Evolutionary conservation across 2,888 invertebrate species (phyloP).

Genomic region (Dryobota labecula): DNA sequence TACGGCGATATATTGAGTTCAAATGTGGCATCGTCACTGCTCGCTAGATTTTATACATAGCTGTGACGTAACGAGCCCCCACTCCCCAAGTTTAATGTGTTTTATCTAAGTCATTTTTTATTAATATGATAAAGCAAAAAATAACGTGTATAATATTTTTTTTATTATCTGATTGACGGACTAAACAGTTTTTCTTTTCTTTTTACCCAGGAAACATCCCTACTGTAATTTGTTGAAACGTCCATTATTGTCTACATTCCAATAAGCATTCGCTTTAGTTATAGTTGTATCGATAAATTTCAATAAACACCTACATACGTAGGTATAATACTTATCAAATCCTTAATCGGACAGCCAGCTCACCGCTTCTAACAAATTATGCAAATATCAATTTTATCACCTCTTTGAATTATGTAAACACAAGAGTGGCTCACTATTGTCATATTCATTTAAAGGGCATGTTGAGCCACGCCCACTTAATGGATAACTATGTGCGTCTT

Average conservation of each 20-base stretch:
- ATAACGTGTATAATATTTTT: too few relatives aligned
- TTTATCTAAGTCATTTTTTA: too few relatives aligned
- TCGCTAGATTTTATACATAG: too few relatives aligned
- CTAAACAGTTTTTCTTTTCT: too few relatives aligned
- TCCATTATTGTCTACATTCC: neutral
- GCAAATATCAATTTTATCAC: constrained; percentile 29
- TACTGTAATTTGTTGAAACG: neutral
- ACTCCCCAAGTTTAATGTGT: too few relatives aligned
- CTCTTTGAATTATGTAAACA: neutral
- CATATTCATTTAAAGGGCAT: neutral
- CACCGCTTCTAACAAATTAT: constrained; percentile 12
- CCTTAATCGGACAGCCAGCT: neutral
- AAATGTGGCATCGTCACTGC: too few relatives aligned
- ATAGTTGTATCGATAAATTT: constrained; percentile 3
- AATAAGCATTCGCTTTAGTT: neutral
- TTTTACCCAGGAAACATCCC: too few relatives aligned
- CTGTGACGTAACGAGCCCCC: too few relatives aligned
- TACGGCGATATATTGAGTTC: too few relatives aligned
- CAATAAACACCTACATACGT: neutral
- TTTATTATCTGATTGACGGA: too few relatives aligned
- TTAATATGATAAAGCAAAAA: too few relatives aligned
- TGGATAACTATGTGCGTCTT: constrained; percentile 7
- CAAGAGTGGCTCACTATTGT: constrained; percentile 13
- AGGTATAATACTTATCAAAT: neutral
- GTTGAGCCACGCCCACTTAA: constrained; percentile 1